Evolutionary conservation across 2,113 vertebrate genomes (phyloP).

Genomic region (Hymenochirus boettgeri): DNA sequence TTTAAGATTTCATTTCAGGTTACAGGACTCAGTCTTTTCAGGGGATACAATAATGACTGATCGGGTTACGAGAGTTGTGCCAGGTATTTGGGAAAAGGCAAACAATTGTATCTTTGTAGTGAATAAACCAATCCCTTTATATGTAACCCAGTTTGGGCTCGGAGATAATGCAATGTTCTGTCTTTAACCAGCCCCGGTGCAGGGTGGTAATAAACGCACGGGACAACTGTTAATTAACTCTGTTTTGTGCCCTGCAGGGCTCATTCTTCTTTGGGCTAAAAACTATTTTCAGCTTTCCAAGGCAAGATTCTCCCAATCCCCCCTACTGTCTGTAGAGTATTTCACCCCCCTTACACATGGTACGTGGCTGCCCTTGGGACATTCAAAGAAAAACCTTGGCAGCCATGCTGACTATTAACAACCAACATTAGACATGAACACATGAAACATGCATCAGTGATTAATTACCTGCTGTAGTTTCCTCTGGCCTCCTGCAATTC

Average conservation of each 20-base stretch:
- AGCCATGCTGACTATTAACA: slow-evolving; percentile 15
- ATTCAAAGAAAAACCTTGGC: slow-evolving; percentile 7
- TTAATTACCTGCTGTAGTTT: slow-evolving; percentile 85
- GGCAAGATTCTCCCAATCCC: slow-evolving; percentile 6
- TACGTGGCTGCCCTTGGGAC: slow-evolving; percentile 2
- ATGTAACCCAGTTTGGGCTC: too few relatives aligned
- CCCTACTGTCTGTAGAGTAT: slow-evolving; percentile 14
- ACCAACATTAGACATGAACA: slow-evolving; percentile 10
- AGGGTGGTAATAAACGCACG: neutral
- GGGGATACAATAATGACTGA: too few relatives aligned
- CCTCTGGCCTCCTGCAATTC: slow-evolving; percentile 87
- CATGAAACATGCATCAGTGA: slow-evolving; percentile 50
- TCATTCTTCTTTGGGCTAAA: slow-evolving; percentile 29
- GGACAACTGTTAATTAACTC: slow-evolving; percentile 6
- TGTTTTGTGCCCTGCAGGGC: neutral
- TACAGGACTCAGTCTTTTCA: too few relatives aligned
- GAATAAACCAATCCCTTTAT: too few relatives aligned
- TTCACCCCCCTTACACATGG: neutral
- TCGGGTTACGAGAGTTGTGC: too few relatives aligned
- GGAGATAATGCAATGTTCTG: too few relatives aligned
- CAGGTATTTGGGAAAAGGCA: too few relatives aligned
- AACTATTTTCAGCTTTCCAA: slow-evolving; percentile 29
- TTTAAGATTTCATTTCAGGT: too few relatives aligned
- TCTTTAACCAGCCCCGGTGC: neutral
- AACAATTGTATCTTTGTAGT: too few relatives aligned